These are phyloP conservation scores for Cephus rjabovi DNA, from an alignment of 2,888 invertebrate species.

Conservation along the genomic window DNA sequence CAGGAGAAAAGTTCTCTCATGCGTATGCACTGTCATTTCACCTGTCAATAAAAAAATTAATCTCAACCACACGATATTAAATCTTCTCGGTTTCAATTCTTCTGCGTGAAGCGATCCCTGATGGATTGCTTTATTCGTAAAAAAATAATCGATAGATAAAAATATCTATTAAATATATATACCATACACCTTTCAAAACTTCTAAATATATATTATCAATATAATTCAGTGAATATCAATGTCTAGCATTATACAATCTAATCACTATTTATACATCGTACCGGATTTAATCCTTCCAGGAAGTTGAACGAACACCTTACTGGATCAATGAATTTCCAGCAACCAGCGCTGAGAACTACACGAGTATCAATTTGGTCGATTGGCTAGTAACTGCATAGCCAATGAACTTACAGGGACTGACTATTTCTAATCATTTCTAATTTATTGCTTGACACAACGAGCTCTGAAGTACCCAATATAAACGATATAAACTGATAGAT, in stretches of 20 bases:
- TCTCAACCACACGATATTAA: neutral
- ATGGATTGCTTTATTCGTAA: neutral
- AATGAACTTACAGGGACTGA: neutral
- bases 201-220: neutral
- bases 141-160: neutral
- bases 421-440: neutral
- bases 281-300: neutral
- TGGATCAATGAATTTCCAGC: neutral
- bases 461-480: neutral
- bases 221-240: neutral
- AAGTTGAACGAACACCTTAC: neutral
- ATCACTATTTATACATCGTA: neutral
- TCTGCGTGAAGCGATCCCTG: neutral
- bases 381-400: neutral
- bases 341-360: neutral
- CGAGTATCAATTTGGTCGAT: neutral
- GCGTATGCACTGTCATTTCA: neutral
- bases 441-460: neutral
- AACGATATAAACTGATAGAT: too few species aligned
- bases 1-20: neutral
- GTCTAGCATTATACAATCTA: neutral
- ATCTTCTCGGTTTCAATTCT: neutral
- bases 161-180: too few species aligned
- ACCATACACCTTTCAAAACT: too few species aligned
- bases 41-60: neutral